Evolutionary conservation across 2,797 vertebrate species (phyloP).

Genomic region (Poecile montanus): DNA sequence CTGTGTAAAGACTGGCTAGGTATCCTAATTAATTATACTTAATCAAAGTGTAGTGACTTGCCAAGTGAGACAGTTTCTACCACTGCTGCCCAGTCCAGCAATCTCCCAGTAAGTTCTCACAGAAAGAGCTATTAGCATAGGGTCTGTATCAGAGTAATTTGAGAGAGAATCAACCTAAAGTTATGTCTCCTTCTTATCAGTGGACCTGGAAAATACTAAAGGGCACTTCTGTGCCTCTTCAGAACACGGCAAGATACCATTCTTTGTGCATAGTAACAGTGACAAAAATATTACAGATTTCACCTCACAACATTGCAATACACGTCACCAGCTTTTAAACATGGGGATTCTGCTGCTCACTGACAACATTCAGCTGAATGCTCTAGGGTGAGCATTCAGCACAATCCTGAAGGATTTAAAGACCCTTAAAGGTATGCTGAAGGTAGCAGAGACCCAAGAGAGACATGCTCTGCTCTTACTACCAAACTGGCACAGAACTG

Average conservation of each 20-base stretch:
- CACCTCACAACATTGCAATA: background rate
- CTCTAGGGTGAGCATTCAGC: background rate
- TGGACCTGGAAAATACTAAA: background rate
- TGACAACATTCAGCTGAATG: background rate
- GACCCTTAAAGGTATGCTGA: background rate
- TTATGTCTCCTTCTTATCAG: background rate
- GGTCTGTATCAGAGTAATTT: background rate
- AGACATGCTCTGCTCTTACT: background rate
- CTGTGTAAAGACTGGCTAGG: background rate
- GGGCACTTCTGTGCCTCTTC: background rate
- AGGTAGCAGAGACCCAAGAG: background rate
- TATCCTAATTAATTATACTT: background rate
- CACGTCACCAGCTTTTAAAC: background rate
- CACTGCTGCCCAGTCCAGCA: background rate
- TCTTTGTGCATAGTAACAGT: background rate
- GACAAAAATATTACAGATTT: background rate
- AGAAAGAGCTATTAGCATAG: background rate
- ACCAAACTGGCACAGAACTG: background rate
- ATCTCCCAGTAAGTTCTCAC: background rate
- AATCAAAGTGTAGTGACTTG: background rate
- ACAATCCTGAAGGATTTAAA: background rate
- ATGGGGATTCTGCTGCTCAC: background rate
- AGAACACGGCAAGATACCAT: background rate
- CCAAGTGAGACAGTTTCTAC: background rate
- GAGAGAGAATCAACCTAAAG: background rate